A percentile compares a stretch with the other conserved stretches of the same genome.
Conservation (phyloP, 1,140 invertebrate genomes). For the Pachyrhynchus sulphureomaculatus region DNA sequence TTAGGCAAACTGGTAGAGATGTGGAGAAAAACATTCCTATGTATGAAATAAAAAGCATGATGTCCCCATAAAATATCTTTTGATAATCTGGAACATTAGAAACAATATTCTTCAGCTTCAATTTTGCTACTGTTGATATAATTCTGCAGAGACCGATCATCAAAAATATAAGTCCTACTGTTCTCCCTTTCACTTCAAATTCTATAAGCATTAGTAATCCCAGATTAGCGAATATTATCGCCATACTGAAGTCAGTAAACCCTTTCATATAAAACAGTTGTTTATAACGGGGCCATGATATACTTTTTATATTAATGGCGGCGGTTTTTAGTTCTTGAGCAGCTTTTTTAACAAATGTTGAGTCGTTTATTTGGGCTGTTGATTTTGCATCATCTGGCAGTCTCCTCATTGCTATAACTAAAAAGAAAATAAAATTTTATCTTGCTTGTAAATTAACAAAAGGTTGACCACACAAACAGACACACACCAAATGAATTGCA, state of each 20-base stretch:
- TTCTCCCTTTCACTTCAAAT: conserved; percentile 17
- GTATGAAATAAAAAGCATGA: conserved; percentile 19
- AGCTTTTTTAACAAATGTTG: background rate
- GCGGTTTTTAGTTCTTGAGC: conserved; percentile 11
- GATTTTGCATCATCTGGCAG: conserved; percentile 1
- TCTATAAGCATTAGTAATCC: conserved; percentile 13
- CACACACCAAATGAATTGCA: no score
- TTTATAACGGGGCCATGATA: conserved; percentile 15
- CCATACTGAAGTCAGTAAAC: background rate
- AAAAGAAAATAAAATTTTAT: conserved; percentile 17
- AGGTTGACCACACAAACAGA: no score
- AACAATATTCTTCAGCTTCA: conserved; percentile 18
- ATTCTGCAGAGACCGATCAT: conserved; percentile 14
- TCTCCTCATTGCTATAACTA: conserved; percentile 12
- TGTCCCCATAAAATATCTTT: conserved; percentile 20
- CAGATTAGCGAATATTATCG: conserved; percentile 6
- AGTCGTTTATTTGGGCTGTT: background rate
- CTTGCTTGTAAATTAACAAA: background rate
- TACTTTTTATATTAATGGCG: conserved; percentile 1
- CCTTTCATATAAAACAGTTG: conserved; percentile 13
- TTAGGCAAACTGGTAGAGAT: conserved; percentile 13
- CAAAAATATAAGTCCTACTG: conserved; percentile 16
- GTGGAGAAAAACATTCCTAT: conserved; percentile 28
- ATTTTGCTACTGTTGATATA: conserved; percentile 7
- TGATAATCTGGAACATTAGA: conserved; percentile 22